Percentiles rank a stretch among this genome's conserved stretches.
phyloP scores from a whole-genome alignment of 2,113 vertebrate genomes.

The Sorex fumeus region DNA sequence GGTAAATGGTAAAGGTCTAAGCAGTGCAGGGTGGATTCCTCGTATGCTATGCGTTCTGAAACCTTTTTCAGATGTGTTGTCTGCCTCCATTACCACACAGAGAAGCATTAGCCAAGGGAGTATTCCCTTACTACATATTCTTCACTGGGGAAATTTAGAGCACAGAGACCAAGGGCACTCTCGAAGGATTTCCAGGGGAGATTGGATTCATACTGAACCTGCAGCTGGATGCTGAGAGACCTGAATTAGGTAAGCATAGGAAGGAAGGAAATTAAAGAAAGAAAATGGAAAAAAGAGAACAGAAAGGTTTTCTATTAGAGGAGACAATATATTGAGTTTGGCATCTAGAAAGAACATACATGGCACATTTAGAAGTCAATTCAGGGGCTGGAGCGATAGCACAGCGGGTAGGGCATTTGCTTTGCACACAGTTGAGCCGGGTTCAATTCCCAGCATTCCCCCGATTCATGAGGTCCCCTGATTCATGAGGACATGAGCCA shows the following conservation, averaged over 20 bases:
- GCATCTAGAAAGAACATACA: neutral
- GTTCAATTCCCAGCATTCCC: too few species aligned
- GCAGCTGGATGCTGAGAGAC: neutral
- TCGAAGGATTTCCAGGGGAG: neutral
- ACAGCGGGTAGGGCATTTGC: too few species aligned
- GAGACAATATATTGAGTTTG: neutral
- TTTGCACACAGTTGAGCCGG: too few species aligned
- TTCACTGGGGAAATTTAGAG: neutral
- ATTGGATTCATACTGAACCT: slow-evolving; percentile 42
- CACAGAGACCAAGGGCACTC: neutral
- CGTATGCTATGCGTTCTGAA: neutral
- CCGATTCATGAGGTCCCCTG: too few species aligned
- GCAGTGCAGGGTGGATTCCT: neutral
- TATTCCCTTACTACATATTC: neutral
- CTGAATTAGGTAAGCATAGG: neutral
- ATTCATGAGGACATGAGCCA: too few species aligned
- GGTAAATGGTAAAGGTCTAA: neutral
- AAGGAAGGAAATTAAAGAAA: neutral
- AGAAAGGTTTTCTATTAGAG: slow-evolving; percentile 5
- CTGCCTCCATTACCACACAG: neutral
- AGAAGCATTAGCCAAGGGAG: neutral
- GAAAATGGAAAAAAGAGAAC: neutral
- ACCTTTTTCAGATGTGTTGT: neutral
- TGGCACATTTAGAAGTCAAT: neutral
- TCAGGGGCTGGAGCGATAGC: too few species aligned